Evolutionary conservation across 2,888 invertebrate species (phyloP).

Genomic region (Oscheius sp.): DNA sequence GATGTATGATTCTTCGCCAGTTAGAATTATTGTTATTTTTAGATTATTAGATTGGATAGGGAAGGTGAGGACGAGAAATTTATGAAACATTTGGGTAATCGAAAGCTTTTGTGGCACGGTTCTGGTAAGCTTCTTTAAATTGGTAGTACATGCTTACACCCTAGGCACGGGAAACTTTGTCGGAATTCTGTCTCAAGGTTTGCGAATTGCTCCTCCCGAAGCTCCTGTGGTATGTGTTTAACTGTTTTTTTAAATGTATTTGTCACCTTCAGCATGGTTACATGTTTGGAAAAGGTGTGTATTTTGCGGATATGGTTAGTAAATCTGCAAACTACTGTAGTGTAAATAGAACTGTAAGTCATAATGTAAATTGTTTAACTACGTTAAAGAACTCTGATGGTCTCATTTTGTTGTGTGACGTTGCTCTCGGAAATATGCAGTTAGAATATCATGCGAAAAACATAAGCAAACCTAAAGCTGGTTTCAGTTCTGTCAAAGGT

Average conservation of each 20-base stretch:
- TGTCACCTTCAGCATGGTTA: conserved; percentile 73
- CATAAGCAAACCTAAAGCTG: conserved; percentile 73
- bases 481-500: conserved; percentile 75
- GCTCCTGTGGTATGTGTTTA: conserved; percentile 81
- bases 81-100: conserved; percentile 73
- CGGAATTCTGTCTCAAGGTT: conserved; percentile 85
- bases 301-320: conserved; percentile 98
- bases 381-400: neutral
- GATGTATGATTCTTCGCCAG: conserved; percentile 73
- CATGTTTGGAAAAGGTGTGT: conserved; percentile 97
- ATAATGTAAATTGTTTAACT: neutral
- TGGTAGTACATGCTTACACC: too few species aligned
- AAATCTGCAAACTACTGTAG: conserved; percentile 75
- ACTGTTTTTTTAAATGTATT: conserved; percentile 1
- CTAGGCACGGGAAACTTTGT: conserved; percentile 89
- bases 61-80: conserved; percentile 77
- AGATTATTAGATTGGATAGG: conserved; percentile 73
- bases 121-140: conserved; percentile 76
- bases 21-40: conserved; percentile 24
- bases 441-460: neutral
- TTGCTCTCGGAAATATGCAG: conserved; percentile 88
- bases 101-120: conserved; percentile 80
- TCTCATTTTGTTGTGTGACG: conserved; percentile 86
- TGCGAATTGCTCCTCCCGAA: conserved; percentile 96
- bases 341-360: conserved; percentile 13